Evolutionary conservation across 2,113 vertebrate genomes (phyloP).

Genomic region (Serilophus lunatus): DNA sequence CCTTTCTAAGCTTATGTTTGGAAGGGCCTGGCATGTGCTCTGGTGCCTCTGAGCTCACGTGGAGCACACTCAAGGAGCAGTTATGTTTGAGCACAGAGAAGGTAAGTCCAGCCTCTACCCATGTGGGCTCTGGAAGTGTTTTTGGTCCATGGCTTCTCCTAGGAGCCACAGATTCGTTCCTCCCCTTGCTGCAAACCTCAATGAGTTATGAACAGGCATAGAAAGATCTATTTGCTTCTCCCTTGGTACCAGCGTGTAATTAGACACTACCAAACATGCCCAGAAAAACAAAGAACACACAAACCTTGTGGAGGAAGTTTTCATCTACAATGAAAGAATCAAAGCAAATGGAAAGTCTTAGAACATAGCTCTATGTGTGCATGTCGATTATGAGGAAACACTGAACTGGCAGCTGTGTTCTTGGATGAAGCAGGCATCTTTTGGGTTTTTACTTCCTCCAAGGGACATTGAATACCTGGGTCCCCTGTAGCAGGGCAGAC

Average conservation of each 20-base stretch:
- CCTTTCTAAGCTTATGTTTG: rapidly evolving
- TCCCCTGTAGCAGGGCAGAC: not conserved
- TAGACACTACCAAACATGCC: not conserved
- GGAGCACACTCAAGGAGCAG: not conserved
- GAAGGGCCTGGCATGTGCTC: not conserved
- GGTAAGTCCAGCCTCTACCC: not conserved
- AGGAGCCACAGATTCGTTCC: not conserved
- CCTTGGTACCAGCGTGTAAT: not conserved
- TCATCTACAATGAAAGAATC: not conserved
- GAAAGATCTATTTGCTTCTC: not conserved
- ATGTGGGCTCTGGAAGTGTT: rapidly evolving
- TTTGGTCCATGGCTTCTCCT: not conserved
- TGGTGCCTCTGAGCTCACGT: not conserved
- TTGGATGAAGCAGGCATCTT: not conserved
- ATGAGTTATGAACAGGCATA: not conserved
- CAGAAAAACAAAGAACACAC: not conserved
- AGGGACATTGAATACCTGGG: rapidly evolving
- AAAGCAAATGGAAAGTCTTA: not conserved
- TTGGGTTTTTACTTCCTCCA: not conserved
- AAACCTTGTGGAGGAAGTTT: not conserved
- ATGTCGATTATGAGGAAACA: not conserved
- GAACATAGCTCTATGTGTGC: rapidly evolving
- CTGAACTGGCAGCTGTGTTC: not conserved
- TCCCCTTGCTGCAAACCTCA: not conserved
- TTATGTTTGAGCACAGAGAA: not conserved